These are phyloP conservation scores for Cyclophora punctaria DNA, from an alignment of 2,888 invertebrate genomes.

Conservation along the genomic window DNA sequence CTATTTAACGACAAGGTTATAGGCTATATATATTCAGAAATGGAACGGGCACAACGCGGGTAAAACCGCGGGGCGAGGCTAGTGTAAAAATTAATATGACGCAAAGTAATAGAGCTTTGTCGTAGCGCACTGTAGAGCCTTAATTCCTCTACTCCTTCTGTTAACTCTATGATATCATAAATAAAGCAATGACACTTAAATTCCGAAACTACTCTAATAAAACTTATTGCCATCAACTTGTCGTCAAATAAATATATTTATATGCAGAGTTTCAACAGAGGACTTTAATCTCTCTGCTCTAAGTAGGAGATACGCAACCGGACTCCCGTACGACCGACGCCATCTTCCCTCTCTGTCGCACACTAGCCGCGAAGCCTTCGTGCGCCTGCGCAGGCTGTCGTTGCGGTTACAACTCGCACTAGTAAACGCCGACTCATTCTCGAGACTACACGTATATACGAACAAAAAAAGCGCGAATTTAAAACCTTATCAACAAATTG, in stretches of 20 bases:
- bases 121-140: too few species aligned
- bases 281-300: constrained; percentile 50
- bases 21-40: too few species aligned
- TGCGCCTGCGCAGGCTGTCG: constrained; percentile 56
- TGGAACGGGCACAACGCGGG: too few species aligned
- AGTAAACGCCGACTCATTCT: constrained; percentile 52
- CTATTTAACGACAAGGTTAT: too few species aligned
- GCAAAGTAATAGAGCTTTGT: too few species aligned
- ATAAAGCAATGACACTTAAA: too few species aligned
- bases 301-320: constrained; percentile 56
- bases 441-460: constrained; percentile 43
- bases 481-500: constrained; percentile 1
- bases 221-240: constrained; percentile 15
- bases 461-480: neutral
- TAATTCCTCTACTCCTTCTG: too few species aligned
- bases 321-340: constrained; percentile 56
- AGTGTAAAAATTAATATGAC: too few species aligned
- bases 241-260: constrained; percentile 27
- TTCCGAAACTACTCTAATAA: neutral
- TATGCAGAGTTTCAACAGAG: constrained; percentile 44
- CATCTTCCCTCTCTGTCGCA: constrained; percentile 48
- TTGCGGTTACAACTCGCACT: constrained; percentile 39
- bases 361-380: constrained; percentile 53
- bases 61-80: too few species aligned
- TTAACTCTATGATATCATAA: too few species aligned